Percentiles rank a stretch among this genome's conserved stretches.
Conservation (phyloP, 1,140 invertebrate species). For the Atta texana region DNA sequence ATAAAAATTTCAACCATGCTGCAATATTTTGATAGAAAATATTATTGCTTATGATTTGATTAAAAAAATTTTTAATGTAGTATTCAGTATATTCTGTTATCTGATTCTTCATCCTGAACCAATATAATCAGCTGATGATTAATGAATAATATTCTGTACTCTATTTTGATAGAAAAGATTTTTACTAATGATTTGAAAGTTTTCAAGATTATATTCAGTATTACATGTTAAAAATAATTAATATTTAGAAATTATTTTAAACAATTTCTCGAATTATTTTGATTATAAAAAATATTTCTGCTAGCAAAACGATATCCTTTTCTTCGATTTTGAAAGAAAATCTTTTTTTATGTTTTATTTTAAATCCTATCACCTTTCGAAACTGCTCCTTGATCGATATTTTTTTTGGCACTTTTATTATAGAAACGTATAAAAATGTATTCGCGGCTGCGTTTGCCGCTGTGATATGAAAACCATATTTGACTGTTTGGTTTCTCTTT, state of each 20-base stretch:
- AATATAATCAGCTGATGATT: background rate
- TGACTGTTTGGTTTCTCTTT: background rate
- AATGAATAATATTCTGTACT: background rate
- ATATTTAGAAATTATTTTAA: background rate
- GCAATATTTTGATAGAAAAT: too few relatives aligned
- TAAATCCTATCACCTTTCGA: conserved; percentile 7
- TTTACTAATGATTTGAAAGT: background rate
- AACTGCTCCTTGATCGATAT: conserved; percentile 39
- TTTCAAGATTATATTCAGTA: background rate
- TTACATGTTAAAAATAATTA: background rate
- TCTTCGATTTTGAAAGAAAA: background rate
- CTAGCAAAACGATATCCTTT: background rate
- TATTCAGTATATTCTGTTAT: too few relatives aligned
- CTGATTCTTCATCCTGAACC: too few relatives aligned
- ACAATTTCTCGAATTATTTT: background rate
- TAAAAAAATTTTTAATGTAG: too few relatives aligned
- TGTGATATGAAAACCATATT: conserved; percentile 8
- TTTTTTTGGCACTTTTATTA: background rate
- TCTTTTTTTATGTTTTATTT: background rate
- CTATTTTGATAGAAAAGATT: too few relatives aligned
- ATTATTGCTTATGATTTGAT: too few relatives aligned
- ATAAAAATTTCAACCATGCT: too few relatives aligned
- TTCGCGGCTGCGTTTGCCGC: background rate
- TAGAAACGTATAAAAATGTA: background rate
- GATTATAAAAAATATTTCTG: background rate